Evolutionary conservation across 30 jellyfish, hydroid and myxozoan genomes (phyloP).

Genomic region (Turritopsis rubra): DNA sequence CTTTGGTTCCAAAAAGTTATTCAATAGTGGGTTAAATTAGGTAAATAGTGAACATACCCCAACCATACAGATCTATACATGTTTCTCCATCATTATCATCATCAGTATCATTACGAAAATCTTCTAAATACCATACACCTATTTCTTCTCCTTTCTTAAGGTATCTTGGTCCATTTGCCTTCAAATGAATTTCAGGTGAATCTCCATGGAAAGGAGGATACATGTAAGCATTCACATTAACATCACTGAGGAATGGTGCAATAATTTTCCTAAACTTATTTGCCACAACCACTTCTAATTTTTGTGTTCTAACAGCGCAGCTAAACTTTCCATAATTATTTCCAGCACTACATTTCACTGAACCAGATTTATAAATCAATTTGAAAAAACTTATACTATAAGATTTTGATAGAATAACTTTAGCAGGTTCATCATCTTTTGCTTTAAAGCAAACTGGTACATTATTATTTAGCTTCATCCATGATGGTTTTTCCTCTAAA

Average conservation of each 20-base stretch:
- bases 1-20: no score
- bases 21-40: no score
- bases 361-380: neutral
- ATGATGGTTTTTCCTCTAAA: neutral
- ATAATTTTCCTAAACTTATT: neutral
- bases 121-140: conserved; percentile 3
- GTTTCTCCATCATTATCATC: neutral
- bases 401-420: neutral
- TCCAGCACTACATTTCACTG: neutral
- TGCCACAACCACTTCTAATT: neutral
- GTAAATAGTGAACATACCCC: conserved; percentile 13
- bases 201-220: neutral
- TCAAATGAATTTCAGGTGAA: conserved; percentile 4
- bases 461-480: neutral
- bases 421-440: neutral
- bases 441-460: conserved; percentile 8
- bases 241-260: neutral
- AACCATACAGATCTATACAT: neutral
- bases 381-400: neutral
- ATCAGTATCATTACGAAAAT: neutral
- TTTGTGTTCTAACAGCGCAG: neutral
- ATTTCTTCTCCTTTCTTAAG: conserved; percentile 1
- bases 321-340: neutral
- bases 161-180: neutral
- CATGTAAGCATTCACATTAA: neutral